These are phyloP conservation scores for Punctoribates punctum DNA, from an alignment of 2,888 invertebrate species.

Conservation along the genomic window DNA sequence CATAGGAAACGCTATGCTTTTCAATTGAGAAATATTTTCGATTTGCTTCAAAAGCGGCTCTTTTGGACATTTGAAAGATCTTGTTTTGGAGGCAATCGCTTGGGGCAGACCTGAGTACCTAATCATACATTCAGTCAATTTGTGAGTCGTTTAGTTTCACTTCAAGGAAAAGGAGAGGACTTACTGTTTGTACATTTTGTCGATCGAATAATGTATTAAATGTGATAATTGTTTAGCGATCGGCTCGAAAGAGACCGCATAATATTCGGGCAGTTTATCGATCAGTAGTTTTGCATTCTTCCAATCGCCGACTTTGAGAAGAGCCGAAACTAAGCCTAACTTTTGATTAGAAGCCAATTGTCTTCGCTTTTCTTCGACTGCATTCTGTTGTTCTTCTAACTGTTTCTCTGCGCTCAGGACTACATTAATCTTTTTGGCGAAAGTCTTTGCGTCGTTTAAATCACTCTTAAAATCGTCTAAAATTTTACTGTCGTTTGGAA, in stretches of 20 bases:
- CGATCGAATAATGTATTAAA: constrained; percentile 76
- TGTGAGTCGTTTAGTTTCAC: background rate
- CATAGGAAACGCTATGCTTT: constrained; percentile 76
- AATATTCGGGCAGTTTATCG: constrained; percentile 74
- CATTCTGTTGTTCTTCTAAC: constrained; percentile 47
- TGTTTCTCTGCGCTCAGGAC: constrained; percentile 60
- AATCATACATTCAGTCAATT: constrained; percentile 44
- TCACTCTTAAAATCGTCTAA: constrained; percentile 75
- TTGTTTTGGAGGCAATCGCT: constrained; percentile 43
- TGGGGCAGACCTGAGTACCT: constrained; percentile 71
- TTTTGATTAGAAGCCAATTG: constrained; percentile 74
- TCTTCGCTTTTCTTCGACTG: constrained; percentile 31
- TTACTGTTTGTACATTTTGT: constrained; percentile 77
- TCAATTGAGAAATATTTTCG: constrained; percentile 68
- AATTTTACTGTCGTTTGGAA: constrained; percentile 78
- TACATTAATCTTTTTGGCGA: constrained; percentile 72
- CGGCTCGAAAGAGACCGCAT: constrained; percentile 71
- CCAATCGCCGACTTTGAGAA: constrained; percentile 87
- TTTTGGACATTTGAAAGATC: constrained; percentile 45
- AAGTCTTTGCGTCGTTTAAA: constrained; percentile 75
- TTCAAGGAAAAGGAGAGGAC: constrained; percentile 49
- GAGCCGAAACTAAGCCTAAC: constrained; percentile 82
- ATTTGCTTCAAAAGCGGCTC: constrained; percentile 57
- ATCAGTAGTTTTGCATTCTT: constrained; percentile 73
- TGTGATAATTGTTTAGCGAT: constrained; percentile 72